Evolutionary conservation across 2,888 invertebrate genomes (phyloP).

Genomic region (Leptopterna dolabrata): DNA sequence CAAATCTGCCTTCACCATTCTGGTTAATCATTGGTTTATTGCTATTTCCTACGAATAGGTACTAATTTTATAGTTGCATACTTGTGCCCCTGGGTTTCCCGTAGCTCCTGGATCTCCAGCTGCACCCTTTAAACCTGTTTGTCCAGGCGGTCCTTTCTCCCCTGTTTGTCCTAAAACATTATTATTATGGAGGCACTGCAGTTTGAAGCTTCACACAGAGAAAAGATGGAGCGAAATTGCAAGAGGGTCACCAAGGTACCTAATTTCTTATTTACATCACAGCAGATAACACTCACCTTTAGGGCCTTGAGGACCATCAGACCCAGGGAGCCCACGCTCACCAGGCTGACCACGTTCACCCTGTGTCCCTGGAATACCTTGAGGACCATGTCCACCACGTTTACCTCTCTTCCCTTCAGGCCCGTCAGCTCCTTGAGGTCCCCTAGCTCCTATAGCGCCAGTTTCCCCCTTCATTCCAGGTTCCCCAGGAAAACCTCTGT

Average conservation of each 20-base stretch:
- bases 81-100: constrained; percentile 63
- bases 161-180: constrained; percentile 59
- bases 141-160: constrained; percentile 63
- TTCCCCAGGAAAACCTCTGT: constrained; percentile 85
- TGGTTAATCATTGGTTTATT: not conserved
- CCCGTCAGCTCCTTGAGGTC: constrained; percentile 79
- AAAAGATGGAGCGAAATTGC: no score
- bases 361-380: constrained; percentile 76
- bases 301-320: constrained; percentile 78
- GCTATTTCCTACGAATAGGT: not conserved
- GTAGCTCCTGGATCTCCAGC: constrained; percentile 65
- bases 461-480: constrained; percentile 80
- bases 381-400: constrained; percentile 78
- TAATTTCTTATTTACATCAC: no score
- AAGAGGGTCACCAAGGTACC: no score
- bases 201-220: no score
- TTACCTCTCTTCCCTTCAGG: constrained; percentile 84
- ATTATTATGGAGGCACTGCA: no score
- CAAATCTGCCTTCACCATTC: not conserved
- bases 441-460: constrained; percentile 79
- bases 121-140: constrained; percentile 64
- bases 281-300: constrained; percentile 61
- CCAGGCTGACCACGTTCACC: constrained; percentile 83
- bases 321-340: constrained; percentile 69
- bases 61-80: constrained; percentile 11